Evolutionary conservation across 2,888 invertebrate genomes (phyloP).

Genomic region (Mimas tiliae): DNA sequence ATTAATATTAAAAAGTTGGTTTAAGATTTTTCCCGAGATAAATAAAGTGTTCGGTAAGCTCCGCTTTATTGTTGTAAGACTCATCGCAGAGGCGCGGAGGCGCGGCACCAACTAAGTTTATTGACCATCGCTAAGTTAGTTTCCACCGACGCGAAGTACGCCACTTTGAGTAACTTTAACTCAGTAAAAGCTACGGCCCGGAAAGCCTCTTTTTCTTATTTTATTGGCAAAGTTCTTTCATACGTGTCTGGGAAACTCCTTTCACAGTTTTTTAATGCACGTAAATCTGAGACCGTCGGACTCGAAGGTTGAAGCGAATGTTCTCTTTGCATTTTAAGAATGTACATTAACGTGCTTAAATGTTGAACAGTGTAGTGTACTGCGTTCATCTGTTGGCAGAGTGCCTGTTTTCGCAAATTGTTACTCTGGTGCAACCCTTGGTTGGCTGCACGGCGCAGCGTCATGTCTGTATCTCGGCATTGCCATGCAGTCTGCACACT

Average conservation of each 20-base stretch:
- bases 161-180: constrained; percentile 77
- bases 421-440: constrained; percentile 46
- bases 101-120: constrained; percentile 65
- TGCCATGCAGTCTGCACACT: constrained; percentile 33
- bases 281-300: constrained; percentile 7
- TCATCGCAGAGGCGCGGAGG: constrained; percentile 46
- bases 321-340: constrained; percentile 46
- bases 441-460: constrained; percentile 39
- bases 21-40: constrained; percentile 58
- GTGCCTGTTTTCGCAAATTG: constrained; percentile 62
- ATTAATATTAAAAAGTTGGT: constrained; percentile 53
- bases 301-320: constrained; percentile 34
- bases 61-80: constrained; percentile 63
- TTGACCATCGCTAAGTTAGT: constrained; percentile 74
- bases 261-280: constrained; percentile 46
- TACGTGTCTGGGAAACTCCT: constrained; percentile 71
- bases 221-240: constrained; percentile 79
- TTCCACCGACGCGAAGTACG: constrained; percentile 63
- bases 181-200: constrained; percentile 70
- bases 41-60: constrained; percentile 64
- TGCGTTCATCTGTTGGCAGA: constrained; percentile 65
- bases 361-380: constrained; percentile 37
- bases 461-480: constrained; percentile 48
- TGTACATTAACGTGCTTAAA: constrained; percentile 49
- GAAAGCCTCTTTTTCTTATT: constrained; percentile 71